Evolutionary conservation across 2,113 vertebrate genomes (phyloP).

Genomic region (Mesembrinibis cayennensis): DNA sequence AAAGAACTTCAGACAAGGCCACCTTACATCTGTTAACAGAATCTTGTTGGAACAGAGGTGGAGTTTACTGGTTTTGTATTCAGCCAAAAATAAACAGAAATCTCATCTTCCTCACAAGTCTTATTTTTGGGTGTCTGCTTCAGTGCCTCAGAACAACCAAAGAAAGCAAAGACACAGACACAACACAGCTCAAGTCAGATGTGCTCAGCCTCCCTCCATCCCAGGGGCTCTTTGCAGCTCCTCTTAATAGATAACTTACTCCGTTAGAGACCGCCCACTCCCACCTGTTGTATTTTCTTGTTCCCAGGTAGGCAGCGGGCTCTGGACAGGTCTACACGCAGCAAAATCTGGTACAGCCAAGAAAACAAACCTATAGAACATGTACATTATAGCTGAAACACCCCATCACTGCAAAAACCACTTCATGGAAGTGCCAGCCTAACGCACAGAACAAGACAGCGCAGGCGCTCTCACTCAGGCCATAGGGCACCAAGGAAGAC

Average conservation of each 20-base stretch:
- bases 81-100: background rate
- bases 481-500: background rate
- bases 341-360: background rate
- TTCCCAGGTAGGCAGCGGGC: background rate
- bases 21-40: background rate
- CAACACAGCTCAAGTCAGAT: background rate
- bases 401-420: background rate
- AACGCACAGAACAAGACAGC: background rate
- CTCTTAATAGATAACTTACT: background rate
- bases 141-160: background rate
- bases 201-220: background rate
- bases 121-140: background rate
- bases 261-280: background rate
- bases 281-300: background rate
- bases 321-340: background rate
- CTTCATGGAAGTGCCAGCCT: background rate
- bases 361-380: background rate
- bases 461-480: background rate
- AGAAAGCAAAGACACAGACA: background rate
- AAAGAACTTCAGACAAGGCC: background rate
- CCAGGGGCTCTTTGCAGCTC: background rate
- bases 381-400: background rate
- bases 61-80: background rate
- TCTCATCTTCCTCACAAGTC: background rate
- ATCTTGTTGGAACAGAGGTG: background rate